These are phyloP conservation scores for Limnothrissa miodon DNA, from an alignment of 2,113 vertebrate species.

Conservation along the genomic window DNA sequence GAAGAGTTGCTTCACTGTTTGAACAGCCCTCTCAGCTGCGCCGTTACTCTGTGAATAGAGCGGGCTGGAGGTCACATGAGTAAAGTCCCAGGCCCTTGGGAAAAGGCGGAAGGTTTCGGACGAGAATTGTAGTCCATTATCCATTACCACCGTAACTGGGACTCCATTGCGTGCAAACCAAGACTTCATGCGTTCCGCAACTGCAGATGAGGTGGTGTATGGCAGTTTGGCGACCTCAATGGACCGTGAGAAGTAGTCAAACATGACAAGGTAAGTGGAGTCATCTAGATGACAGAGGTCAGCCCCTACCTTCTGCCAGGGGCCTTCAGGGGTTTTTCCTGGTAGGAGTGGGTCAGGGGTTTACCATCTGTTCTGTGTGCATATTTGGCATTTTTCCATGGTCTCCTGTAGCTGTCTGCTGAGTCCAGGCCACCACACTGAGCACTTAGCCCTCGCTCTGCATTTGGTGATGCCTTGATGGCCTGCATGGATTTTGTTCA, in stretches of 20 bases:
- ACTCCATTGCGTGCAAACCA: conserved; percentile 26
- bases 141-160: background rate
- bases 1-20: conserved; percentile 28
- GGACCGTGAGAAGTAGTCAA: conserved; percentile 34
- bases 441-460: too few species aligned
- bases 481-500: too few species aligned
- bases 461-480: too few species aligned
- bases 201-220: conserved; percentile 13
- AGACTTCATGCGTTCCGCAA: conserved; percentile 25
- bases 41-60: conserved; percentile 29
- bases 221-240: conserved; percentile 34
- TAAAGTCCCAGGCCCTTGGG: conserved; percentile 20
- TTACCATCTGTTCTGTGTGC: too few species aligned
- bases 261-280: conserved; percentile 14
- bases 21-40: conserved; percentile 17
- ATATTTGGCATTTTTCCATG: too few species aligned
- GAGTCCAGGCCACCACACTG: too few species aligned
- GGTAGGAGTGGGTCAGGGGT: conserved; percentile 14
- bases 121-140: conserved; percentile 25
- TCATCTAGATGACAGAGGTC: conserved; percentile 27
- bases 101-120: conserved; percentile 23
- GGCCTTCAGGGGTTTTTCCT: conserved; percentile 22
- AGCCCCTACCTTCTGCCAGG: conserved; percentile 31
- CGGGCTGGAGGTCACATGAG: conserved; percentile 23
- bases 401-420: too few species aligned